Percentiles rank a stretch among this genome's conserved stretches.
These are phyloP conservation scores for Lophotriccus pileatus DNA, from an alignment of 2,797 vertebrate genomes.

Conservation along the genomic window DNA sequence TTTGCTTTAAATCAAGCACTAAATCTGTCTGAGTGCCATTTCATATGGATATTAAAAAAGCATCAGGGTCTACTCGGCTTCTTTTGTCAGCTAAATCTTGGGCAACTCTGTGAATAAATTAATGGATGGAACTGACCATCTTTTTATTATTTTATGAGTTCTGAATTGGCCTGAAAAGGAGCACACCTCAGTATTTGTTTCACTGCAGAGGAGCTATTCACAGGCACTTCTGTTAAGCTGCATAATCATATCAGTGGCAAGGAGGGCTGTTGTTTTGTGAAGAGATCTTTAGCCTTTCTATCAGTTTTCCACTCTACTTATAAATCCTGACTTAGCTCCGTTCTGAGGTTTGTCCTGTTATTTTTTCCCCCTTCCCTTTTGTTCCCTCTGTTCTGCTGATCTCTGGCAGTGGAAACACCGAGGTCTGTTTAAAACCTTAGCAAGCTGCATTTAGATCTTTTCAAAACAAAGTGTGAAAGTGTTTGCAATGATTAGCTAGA, in stretches of 20 bases:
- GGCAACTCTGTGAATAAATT: constrained; percentile 28
- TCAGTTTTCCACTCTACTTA: background rate
- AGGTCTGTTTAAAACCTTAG: background rate
- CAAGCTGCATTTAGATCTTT: background rate
- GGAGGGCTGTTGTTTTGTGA: background rate
- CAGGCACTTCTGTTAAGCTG: background rate
- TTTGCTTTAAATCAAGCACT: constrained; percentile 45
- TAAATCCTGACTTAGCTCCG: background rate
- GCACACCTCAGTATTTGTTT: background rate
- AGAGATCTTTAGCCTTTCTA: background rate
- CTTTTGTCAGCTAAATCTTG: constrained; percentile 41
- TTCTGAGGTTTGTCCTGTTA: background rate
- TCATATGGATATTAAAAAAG: constrained; percentile 53
- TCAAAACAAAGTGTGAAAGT: background rate
- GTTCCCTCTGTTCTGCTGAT: background rate
- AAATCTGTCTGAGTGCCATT: constrained; percentile 32
- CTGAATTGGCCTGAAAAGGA: background rate
- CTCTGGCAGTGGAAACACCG: background rate
- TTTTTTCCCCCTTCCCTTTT: background rate
- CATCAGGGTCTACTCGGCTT: constrained; percentile 10
- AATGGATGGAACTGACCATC: background rate
- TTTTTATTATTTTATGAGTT: background rate
- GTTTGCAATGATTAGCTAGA: background rate
- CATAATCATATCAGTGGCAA: background rate
- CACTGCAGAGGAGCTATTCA: background rate